Evolutionary conservation across 2,113 vertebrate species (phyloP), one percentile per base, ranked within the genome.

Genomic region (Zosterops lateralis): DNA sequence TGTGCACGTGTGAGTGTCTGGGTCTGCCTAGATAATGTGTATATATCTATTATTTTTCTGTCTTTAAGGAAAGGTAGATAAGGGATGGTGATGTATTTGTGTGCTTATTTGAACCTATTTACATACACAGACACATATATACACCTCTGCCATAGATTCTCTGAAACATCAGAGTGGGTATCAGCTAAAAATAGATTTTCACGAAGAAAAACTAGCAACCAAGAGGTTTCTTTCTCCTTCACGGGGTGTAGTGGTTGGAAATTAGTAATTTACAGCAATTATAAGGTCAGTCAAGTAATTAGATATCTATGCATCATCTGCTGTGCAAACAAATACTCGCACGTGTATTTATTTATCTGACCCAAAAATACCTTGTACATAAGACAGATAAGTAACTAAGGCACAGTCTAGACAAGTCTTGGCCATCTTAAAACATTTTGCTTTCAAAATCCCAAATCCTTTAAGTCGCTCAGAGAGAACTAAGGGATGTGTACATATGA

Each of bases 371-470:
- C 26, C n/a, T 17, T 72, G 45, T 38, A 16, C 22, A 5, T 76
- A 77, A 53, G 83, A 7, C 20, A 92, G 31, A 62, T 62, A 31
- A 13, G 20, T 70, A 73, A 56, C 56, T 67, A 42, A 80, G 90
- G 60, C 18, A 65, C 31, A 71, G 47, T 26, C 48, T 67, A 70
- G 53, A 48, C 17, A 12, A 38, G 31, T 54, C n/a, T 71, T 87
- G 67, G 64, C 36, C 53, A 45, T 77, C 68, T 71, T 77, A 75
- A 84, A 90, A 53, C 28, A 64, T 60, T 60, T 64, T 74, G 15
- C 68, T 93, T 88, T 95, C 56, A 83, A 91, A 93, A 77, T 26
- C 48, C 38, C n/a, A 94, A 79, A 95, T 76, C 81, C 40, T 77
- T 90, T 80, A 92, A 89, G 56, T 70, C 2, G 0, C 16, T 74